Evolutionary conservation across 2,797 vertebrate genomes (phyloP).

Genomic region (Euphonia xanthogaster): DNA sequence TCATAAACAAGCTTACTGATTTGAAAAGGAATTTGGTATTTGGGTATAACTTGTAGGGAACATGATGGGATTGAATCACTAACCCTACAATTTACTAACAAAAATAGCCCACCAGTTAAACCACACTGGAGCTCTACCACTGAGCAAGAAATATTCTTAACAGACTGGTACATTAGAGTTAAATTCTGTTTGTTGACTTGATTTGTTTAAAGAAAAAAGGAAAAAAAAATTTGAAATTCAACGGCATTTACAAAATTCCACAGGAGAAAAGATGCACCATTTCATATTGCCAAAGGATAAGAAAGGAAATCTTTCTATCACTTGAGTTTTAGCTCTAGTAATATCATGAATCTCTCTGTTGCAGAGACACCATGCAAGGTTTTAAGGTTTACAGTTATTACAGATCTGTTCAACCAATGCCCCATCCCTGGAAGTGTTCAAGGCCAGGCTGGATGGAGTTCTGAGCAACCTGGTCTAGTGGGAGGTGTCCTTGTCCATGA

Average conservation of each 20-base stretch:
- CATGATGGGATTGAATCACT: conserved; percentile 71
- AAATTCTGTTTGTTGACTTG: not conserved
- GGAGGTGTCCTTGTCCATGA: not conserved
- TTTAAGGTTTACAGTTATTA: not conserved
- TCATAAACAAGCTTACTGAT: not conserved
- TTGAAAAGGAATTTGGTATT: not conserved
- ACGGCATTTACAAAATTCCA: not conserved
- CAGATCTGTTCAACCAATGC: not conserved
- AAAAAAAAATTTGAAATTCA: not conserved
- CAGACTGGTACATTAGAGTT: conserved; percentile 17
- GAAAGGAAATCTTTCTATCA: not conserved
- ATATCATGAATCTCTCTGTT: not conserved
- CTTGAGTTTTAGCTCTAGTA: not conserved
- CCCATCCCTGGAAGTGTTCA: not conserved
- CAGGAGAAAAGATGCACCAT: not conserved
- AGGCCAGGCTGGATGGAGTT: not conserved
- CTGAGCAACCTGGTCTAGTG: not conserved
- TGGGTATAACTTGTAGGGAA: conserved; percentile 8
- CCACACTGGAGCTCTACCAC: conserved; percentile 68
- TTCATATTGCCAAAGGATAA: not conserved
- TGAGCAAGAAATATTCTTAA: conserved; percentile 68
- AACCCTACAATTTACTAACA: conserved; percentile 84
- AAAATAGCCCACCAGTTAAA: conserved; percentile 79
- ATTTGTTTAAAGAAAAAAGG: not conserved
- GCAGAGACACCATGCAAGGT: not conserved